A percentile compares a stretch with the other conserved stretches of the same genome.
Conservation (phyloP, 2,797 vertebrate genomes). For the Microctenopoma lineatum region DNA sequence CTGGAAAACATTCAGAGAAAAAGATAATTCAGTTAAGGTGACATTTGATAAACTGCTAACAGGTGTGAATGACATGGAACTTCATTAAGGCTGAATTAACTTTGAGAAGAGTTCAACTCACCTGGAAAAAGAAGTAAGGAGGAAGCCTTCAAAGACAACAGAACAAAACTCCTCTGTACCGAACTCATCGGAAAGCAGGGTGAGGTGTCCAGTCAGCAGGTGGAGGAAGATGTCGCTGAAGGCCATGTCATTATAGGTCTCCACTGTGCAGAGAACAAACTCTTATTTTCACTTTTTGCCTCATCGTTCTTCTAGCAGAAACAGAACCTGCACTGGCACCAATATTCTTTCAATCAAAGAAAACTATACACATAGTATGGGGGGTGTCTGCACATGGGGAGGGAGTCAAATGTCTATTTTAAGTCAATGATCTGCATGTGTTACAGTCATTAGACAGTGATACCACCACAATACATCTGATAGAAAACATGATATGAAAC, state of each 20-base stretch:
- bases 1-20: constrained; percentile 73
- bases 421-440: too few species aligned
- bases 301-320: too few species aligned
- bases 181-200: constrained; percentile 93
- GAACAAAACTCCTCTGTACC: constrained; percentile 92
- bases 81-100: not conserved
- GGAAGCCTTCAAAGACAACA: constrained; percentile 92
- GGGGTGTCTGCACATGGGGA: too few species aligned
- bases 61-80: not conserved
- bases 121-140: constrained; percentile 93
- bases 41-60: not conserved
- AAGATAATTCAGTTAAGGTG: not conserved
- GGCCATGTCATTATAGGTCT: constrained; percentile 93
- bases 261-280: constrained; percentile 78
- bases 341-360: too few species aligned
- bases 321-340: too few species aligned
- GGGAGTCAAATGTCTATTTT: too few species aligned
- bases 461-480: too few species aligned
- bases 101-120: constrained; percentile 52
- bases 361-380: too few species aligned
- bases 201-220: constrained; percentile 92
- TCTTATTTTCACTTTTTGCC: too few species aligned
- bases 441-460: too few species aligned
- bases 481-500: too few species aligned
- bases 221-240: constrained; percentile 97